Evolutionary conservation across 2,113 vertebrate genomes (phyloP), one percentile per base, ranked within the genome.

Genomic region (Dipodomys stephensi): DNA sequence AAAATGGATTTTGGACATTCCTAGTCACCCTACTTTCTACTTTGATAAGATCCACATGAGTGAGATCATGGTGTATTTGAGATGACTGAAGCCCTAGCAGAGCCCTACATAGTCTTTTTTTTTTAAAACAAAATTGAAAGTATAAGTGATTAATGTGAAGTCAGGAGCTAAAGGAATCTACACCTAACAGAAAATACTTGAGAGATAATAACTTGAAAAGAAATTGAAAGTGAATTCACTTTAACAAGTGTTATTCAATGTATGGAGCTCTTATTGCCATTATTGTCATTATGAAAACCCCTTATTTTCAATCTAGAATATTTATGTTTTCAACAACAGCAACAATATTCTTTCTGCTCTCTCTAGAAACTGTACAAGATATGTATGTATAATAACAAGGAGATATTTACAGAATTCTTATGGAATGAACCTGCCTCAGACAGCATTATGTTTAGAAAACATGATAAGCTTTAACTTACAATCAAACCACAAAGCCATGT

Each of bases 401-500:
- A 27, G 9, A 19, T 23, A 62, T 67, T 88, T 87, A 81, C 35
- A 87, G 92, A 87, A 57, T 39, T 82, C 20, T 22, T 44, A 2
- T 28, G 18, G 30, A 81, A 46, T 84, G 28, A 79, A 49, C n/a
- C 62, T 78, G 9, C 68, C 68, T 80, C 22, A 35, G 10, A 13
- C 8, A 32, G 32, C 87, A n/a, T 25, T 60, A 49, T 77, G 28
- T 85, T 94, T 88, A 89, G 0, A 71, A 74, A 77, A 68, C 7
- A 57, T 79, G 10, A n/a, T 3, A 39, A 77, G 6, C 8, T 60
- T 94, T 92, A 88, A 74, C 77, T 67, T 82, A 88, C 57, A 86
- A 32, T 60, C 44, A 67, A 23, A 12, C 25, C 77, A 27, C 39
- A 28, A 11, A 76, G 28, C 39, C 32, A 35, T 71, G n/a, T n/a